Base-by-base conservation (phyloP, 1,140 invertebrate genomes). In the Drosophila fuyamai region DNA sequence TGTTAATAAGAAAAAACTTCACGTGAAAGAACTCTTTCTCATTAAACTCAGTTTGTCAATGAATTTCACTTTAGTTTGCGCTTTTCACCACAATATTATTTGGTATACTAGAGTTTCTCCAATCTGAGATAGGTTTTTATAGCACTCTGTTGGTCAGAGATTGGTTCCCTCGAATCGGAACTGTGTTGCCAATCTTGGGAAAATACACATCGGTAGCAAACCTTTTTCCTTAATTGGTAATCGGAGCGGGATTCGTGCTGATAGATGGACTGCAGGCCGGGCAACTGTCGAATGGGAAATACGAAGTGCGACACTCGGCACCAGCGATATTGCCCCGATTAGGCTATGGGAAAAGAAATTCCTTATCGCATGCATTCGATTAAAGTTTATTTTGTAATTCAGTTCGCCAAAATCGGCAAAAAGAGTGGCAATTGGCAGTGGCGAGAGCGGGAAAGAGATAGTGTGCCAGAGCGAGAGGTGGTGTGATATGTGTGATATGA, bases 351-450 rank as follows among this genome's bases (percentile, higher is more conserved):
- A 56, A 23, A 71, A 67, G 71, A 73, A 82, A 86, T 46, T 58
- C 53, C 73, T 89, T 89, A 89, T 89, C 84, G 46, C 71, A 35
- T 61, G 58, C 79, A 79, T 81, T 84, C 77, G 82, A 89, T 89
- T 78, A 63, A 57, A 83, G 76, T 89, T 89, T 77, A 81, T 78
- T 84, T 89, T 89, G 77, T 89, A 84, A 84, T 79, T 71, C 71
- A 61, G 55, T 80, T 84, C 61, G 84, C 76, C 59, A 89, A 88
- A 85, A 70, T 65, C 68, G 68, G 76, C 68, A 61, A 78, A 88
- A 76, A 72, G n/a, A 70, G 61, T 58, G 67, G 43, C 70, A 62
- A 23, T 63, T 40, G 4, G 16, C 23, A 6, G 41, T 41, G 57
- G 58, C 18, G 9, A 46, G 12, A 54, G 38, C 55, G 44, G 68